Conservation (phyloP, 2,888 invertebrate genomes). For the Zygogramma bicolorata region DNA sequence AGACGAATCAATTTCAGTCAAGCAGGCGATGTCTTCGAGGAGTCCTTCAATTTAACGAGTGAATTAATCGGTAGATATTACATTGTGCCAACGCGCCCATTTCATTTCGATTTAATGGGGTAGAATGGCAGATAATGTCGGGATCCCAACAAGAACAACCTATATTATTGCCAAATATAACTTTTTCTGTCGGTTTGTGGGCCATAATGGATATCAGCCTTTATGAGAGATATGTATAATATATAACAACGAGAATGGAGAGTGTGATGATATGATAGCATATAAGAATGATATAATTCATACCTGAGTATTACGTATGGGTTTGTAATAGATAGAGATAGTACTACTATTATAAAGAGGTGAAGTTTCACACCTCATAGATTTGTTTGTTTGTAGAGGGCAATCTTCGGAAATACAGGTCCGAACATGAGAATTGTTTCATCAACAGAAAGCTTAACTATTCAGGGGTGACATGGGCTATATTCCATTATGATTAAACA, state of each 20-base stretch:
- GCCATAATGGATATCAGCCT: not conserved
- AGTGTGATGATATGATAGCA: too few species aligned
- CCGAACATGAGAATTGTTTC: too few species aligned
- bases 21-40: not conserved
- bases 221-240: not conserved
- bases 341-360: too few species aligned
- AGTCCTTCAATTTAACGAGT: constrained; percentile 12
- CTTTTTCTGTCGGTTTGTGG: not conserved
- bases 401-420: too few species aligned
- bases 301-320: too few species aligned
- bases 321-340: too few species aligned
- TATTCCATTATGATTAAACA: too few species aligned
- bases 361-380: too few species aligned
- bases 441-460: too few species aligned
- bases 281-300: too few species aligned
- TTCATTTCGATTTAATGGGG: constrained; percentile 17
- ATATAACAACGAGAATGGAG: not conserved
- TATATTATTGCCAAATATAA: not conserved
- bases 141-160: not conserved
- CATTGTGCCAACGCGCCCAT: not conserved
- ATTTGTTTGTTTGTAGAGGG: too few species aligned
- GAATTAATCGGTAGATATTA: constrained; percentile 22
- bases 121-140: constrained; percentile 14
- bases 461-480: too few species aligned
- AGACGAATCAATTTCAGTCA: constrained; percentile 8